phyloP scores from a whole-genome alignment of 1,140 invertebrate genomes.

The Drosophila mayri region DNA sequence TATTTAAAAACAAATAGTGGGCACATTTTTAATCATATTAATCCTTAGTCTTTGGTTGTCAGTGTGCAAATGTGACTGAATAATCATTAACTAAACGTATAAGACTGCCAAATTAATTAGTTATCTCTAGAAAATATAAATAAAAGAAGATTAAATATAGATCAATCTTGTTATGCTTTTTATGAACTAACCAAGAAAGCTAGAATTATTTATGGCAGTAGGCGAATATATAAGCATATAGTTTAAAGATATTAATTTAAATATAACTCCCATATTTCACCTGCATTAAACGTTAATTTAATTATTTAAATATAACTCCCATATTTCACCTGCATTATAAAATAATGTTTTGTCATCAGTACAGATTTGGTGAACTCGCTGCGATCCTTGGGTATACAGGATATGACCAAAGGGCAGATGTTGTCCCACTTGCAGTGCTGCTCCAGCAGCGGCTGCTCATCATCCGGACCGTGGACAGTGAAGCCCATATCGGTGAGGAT shows the following conservation, averaged over 20 bases:
- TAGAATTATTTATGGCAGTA: not conserved
- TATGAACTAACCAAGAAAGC: not conserved
- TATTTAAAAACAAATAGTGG: not conserved
- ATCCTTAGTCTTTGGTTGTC: not conserved
- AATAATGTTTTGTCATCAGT: conserved; percentile 86
- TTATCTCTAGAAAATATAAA: not conserved
- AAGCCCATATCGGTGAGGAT: conserved; percentile 68
- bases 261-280: conserved; percentile 76
- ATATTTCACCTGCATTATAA: conserved; percentile 86
- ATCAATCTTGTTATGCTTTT: not conserved
- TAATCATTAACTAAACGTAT: not conserved
- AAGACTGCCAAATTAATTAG: not conserved
- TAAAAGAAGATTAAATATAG: not conserved
- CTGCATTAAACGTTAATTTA: conserved; percentile 84
- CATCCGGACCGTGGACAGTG: conserved; percentile 72
- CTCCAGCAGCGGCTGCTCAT: conserved; percentile 81
- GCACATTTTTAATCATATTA: not conserved
- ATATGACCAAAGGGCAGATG: conserved; percentile 90
- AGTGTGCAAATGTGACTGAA: not conserved
- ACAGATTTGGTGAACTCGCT: conserved; percentile 78
- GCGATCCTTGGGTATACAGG: conserved; percentile 86
- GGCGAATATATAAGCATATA: not conserved
- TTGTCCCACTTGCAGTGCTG: conserved; percentile 88
- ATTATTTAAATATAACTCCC: no score
- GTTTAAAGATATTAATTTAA: not conserved